A percentile compares a stretch with the other conserved stretches of the same genome.
Conservation (phyloP, 2,888 invertebrate genomes). For the Poecilobothrus nobilitatus region DNA sequence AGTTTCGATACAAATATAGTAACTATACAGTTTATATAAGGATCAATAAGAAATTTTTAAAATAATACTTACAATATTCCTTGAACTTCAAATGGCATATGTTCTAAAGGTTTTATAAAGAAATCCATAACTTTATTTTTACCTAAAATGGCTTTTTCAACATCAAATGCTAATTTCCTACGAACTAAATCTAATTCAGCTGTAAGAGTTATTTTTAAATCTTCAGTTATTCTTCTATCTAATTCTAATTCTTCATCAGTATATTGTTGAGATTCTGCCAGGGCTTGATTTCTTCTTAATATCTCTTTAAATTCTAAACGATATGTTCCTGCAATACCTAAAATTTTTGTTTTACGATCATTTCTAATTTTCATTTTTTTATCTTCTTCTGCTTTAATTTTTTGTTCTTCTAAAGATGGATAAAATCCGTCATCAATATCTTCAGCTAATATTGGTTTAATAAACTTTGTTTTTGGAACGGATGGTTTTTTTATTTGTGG, state of each 20-base stretch:
- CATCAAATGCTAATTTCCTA: constrained; percentile 58
- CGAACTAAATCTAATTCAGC: constrained; percentile 55
- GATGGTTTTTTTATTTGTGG: constrained; percentile 17
- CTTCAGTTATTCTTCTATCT: constrained; percentile 56
- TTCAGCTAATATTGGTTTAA: constrained; percentile 7
- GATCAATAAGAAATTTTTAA: not conserved
- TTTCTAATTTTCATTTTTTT: constrained; percentile 54
- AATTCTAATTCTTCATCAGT: constrained; percentile 55
- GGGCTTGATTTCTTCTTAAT: constrained; percentile 47
- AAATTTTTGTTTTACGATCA: constrained; percentile 53
- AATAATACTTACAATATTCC: constrained; percentile 48
- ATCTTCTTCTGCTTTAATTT: constrained; percentile 58
- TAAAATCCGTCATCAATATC: constrained; percentile 35
- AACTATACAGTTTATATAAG: not conserved
- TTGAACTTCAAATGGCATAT: constrained; percentile 53
- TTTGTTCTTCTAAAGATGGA: constrained; percentile 53
- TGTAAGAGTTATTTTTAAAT: constrained; percentile 52
- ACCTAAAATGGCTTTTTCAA: constrained; percentile 59
- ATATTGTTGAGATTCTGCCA: constrained; percentile 54
- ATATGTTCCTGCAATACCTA: constrained; percentile 48
- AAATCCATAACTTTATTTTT: constrained; percentile 55
- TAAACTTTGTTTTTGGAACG: not conserved
- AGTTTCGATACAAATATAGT: no score
- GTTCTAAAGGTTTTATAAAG: constrained; percentile 58
- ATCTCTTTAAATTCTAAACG: constrained; percentile 53